phyloP scores from a whole-genome alignment of 2,797 vertebrate species.

The Arctocebus calabarensis region DNA sequence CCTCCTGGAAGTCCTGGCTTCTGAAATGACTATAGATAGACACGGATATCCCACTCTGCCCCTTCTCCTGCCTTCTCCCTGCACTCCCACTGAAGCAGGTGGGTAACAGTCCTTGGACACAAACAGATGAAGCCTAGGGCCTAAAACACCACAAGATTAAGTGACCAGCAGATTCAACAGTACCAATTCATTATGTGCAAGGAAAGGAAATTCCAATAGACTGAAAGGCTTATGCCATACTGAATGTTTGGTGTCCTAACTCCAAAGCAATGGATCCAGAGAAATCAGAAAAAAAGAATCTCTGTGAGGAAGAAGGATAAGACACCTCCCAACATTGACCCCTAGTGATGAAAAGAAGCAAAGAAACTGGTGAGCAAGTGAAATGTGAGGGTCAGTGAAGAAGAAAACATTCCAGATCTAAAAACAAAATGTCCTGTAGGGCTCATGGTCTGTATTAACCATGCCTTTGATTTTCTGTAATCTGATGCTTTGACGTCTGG shows the following conservation, averaged over 20 bases:
- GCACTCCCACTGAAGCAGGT: neutral
- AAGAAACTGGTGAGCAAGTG: neutral
- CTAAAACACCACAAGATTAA: neutral
- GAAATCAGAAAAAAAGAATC: neutral
- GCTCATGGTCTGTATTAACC: neutral
- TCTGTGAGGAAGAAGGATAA: neutral
- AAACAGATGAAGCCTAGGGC: neutral
- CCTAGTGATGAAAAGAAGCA: neutral
- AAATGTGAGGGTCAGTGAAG: neutral
- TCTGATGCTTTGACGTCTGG: neutral
- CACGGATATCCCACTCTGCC: too few relatives aligned
- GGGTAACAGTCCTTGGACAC: neutral
- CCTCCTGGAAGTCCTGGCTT: neutral
- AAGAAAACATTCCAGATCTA: neutral
- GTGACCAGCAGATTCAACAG: neutral
- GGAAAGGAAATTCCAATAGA: neutral
- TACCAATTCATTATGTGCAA: neutral
- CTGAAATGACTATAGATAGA: neutral
- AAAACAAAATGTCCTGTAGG: neutral
- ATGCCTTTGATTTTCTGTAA: neutral
- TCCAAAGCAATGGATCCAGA: neutral
- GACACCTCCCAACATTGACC: fast-evolving
- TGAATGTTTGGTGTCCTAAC: neutral
- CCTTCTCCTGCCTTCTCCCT: neutral
- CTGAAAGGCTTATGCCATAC: neutral